Percentiles rank a stretch among this genome's conserved stretches.
phyloP scores from a whole-genome alignment of 2,797 vertebrate species.

The Botia almorhae region DNA sequence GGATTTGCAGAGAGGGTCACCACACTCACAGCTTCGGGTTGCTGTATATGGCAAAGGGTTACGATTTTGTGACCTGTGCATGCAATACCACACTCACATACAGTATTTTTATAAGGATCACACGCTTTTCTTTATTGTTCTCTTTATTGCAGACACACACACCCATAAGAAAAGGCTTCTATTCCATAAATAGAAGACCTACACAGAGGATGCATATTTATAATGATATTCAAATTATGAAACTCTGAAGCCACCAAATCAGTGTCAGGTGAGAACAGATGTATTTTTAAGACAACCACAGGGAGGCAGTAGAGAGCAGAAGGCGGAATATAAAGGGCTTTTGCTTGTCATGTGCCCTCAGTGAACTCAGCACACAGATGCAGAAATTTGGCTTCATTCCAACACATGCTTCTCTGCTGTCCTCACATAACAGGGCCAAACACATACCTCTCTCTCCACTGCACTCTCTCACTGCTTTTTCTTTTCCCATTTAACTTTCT shows the following conservation, averaged over 20 bases:
- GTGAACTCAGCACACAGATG: slow-evolving; percentile 78
- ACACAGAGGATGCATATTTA: neutral
- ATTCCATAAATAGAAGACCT: neutral
- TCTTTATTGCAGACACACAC: neutral
- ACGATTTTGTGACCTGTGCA: slow-evolving; percentile 38
- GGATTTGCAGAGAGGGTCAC: slow-evolving; percentile 43
- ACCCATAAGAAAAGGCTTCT: neutral
- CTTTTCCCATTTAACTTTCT: neutral
- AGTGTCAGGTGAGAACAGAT: neutral
- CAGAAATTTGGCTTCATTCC: slow-evolving; percentile 74
- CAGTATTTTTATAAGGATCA: neutral
- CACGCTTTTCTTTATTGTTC: neutral
- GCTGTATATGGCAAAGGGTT: slow-evolving; percentile 30
- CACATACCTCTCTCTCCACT: slow-evolving; percentile 60
- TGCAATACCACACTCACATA: neutral
- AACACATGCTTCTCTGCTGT: slow-evolving; percentile 78
- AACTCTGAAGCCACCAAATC: neutral
- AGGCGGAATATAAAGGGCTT: slow-evolving; percentile 55
- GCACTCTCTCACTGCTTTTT: neutral
- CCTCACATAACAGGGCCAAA: slow-evolving; percentile 74
- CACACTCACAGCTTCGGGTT: slow-evolving; percentile 20
- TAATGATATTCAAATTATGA: slow-evolving; percentile 11
- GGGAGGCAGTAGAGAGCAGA: slow-evolving; percentile 65
- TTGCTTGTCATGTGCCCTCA: slow-evolving; percentile 74
- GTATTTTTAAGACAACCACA: slow-evolving; percentile 53